phyloP scores from a whole-genome alignment of 2,113 vertebrate species.

The Gila orcuttii region DNA sequence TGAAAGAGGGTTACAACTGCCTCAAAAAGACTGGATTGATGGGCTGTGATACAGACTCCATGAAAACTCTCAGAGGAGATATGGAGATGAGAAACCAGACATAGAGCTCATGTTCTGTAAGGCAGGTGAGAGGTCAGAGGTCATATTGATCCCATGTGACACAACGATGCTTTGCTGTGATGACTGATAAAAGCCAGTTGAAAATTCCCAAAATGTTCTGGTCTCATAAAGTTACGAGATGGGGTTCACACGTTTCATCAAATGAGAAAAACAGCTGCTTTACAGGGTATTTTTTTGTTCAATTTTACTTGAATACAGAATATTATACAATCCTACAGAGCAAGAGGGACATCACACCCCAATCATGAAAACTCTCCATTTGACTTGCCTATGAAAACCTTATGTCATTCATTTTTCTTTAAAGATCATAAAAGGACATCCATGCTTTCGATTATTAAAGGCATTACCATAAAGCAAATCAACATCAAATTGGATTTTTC shows the following conservation, averaged over 20 bases:
- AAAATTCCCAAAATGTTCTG: slow-evolving; percentile 7
- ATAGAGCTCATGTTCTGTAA: slow-evolving; percentile 14
- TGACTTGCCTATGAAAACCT: neutral
- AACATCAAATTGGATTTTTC: neutral
- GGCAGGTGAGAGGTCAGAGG: slow-evolving; percentile 5
- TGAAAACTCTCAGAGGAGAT: slow-evolving; percentile 31
- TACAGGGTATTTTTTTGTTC: neutral
- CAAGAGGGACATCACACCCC: neutral
- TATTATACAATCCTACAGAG: neutral
- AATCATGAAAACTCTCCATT: neutral
- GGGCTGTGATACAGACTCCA: slow-evolving; percentile 43
- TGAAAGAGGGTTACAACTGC: slow-evolving; percentile 1
- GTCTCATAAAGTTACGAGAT: neutral
- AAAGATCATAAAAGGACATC: neutral
- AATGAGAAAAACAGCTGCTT: slow-evolving; percentile 23
- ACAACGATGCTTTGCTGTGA: slow-evolving; percentile 4
- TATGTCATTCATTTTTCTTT: slow-evolving; percentile 1
- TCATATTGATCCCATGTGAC: slow-evolving; percentile 36
- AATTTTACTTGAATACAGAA: neutral
- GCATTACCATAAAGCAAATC: neutral
- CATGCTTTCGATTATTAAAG: neutral
- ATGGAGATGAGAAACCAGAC: slow-evolving; percentile 20
- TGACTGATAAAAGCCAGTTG: slow-evolving; percentile 31
- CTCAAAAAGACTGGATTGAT: slow-evolving; percentile 42
- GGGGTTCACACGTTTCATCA: slow-evolving; percentile 15